A percentile compares a stretch with the other conserved stretches of the same genome.
phyloP scores from a whole-genome alignment of 2,888 invertebrate genomes.

The Tridacna gigas region DNA sequence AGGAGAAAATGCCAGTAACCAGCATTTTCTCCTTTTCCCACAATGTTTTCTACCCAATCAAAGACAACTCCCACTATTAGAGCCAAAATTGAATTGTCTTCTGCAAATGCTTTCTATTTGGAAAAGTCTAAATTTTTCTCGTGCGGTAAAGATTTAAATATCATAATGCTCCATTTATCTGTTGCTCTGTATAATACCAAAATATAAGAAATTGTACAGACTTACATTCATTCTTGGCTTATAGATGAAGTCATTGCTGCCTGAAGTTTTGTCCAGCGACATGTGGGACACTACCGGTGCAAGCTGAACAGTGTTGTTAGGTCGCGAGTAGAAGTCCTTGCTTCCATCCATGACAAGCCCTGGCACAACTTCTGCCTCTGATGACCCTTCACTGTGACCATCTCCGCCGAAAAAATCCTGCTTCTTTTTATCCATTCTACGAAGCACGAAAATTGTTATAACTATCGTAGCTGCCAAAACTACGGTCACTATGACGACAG shows the following conservation, averaged over 20 bases:
- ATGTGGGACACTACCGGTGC: conserved; percentile 56
- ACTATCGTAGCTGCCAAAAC: conserved; percentile 77
- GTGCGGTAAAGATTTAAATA: too few species aligned
- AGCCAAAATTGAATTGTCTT: too few species aligned
- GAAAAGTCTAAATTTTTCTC: too few species aligned
- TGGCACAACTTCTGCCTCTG: conserved; percentile 55
- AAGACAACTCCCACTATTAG: too few species aligned
- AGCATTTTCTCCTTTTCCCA: too few species aligned
- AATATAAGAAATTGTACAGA: not conserved
- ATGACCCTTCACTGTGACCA: conserved; percentile 50
- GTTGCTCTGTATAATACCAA: too few species aligned
- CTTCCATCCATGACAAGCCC: conserved; percentile 43
- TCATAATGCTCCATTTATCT: too few species aligned
- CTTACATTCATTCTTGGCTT: conserved; percentile 65
- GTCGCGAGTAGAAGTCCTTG: conserved; percentile 57
- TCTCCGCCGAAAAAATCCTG: conserved; percentile 56
- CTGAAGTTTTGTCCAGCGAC: conserved; percentile 45
- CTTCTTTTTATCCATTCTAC: conserved; percentile 73
- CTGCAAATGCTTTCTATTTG: too few species aligned
- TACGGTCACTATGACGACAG: conserved; percentile 77
- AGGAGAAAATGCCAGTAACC: too few species aligned
- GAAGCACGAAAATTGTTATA: conserved; percentile 77
- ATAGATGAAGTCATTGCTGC: conserved; percentile 60
- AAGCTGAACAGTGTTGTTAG: conserved; percentile 46
- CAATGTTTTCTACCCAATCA: too few species aligned